Conservation (phyloP, 2,888 invertebrate species). For the Pomacea canaliculata region DNA sequence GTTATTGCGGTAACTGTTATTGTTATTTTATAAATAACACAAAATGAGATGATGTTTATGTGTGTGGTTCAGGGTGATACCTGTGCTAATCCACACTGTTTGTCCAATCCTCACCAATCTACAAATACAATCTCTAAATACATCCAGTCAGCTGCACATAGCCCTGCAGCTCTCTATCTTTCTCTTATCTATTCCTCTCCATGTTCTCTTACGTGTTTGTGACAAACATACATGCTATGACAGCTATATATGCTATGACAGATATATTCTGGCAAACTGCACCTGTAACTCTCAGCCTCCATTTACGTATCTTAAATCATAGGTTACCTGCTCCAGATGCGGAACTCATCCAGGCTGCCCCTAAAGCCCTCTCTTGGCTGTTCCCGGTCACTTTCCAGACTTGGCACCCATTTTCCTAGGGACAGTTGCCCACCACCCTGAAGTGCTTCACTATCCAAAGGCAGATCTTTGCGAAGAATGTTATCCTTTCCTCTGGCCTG, state of each 20-base stretch:
- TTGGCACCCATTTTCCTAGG: constrained; percentile 41
- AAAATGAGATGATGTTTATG: too few species aligned
- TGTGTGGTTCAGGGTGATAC: too few species aligned
- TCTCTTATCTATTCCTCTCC: too few species aligned
- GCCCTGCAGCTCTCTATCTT: too few species aligned
- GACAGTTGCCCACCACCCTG: constrained; percentile 34
- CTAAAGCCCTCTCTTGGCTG: constrained; percentile 35
- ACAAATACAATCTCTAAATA: too few species aligned
- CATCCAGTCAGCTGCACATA: too few species aligned
- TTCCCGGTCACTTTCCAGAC: constrained; percentile 16
- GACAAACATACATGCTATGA: too few species aligned
- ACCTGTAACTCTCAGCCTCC: too few species aligned
- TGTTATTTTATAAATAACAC: too few species aligned
- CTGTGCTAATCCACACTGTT: not conserved
- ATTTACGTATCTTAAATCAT: not conserved
- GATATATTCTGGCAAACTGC: not conserved
- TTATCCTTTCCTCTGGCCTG: constrained; percentile 6
- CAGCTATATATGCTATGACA: not conserved
- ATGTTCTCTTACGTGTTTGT: too few species aligned
- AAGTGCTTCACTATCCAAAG: constrained; percentile 10
- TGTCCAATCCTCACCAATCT: too few species aligned
- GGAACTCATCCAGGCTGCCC: constrained; percentile 43
- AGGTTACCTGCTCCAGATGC: constrained; percentile 41
- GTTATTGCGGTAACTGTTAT: too few species aligned
- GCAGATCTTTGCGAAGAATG: not conserved